These are phyloP conservation scores for Anableps anableps DNA, from an alignment of 2,797 vertebrate species.

Conservation along the genomic window DNA sequence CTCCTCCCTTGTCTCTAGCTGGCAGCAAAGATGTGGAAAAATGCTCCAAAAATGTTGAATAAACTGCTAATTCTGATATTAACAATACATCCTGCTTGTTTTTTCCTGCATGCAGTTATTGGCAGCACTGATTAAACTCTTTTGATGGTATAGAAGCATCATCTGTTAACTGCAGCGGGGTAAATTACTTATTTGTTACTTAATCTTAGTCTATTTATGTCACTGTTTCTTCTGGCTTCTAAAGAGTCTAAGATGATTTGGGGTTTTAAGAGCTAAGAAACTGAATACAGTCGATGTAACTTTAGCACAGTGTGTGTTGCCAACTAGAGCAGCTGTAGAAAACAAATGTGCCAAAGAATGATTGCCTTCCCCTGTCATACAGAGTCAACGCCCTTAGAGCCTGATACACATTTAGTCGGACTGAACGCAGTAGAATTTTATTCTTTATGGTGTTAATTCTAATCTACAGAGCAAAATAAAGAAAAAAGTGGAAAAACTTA, in stretches of 20 bases:
- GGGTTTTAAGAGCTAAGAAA: neutral
- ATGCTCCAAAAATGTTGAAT: constrained; percentile 22
- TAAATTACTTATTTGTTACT: neutral
- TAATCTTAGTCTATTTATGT: neutral
- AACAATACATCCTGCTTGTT: neutral
- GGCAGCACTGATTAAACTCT: neutral
- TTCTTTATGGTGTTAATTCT: neutral
- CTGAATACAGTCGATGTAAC: neutral
- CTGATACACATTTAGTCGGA: constrained; percentile 6
- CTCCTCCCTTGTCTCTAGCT: constrained; percentile 50
- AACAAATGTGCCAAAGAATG: constrained; percentile 35
- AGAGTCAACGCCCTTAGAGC: constrained; percentile 21
- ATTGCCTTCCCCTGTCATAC: constrained; percentile 29
- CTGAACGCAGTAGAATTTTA: neutral
- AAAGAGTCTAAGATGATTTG: neutral
- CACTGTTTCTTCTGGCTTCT: neutral
- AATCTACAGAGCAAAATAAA: neutral
- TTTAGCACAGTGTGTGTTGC: constrained; percentile 15
- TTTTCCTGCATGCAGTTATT: neutral
- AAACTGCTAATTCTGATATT: constrained; percentile 3
- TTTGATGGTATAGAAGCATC: constrained; percentile 7
- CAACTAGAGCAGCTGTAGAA: constrained; percentile 53
- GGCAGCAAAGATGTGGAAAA: constrained; percentile 53
- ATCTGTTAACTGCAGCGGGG: neutral
- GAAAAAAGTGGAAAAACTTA: neutral